Evolutionary conservation across 2,113 vertebrate genomes (phyloP).

Genomic region (Deroptyus accipitrinus): DNA sequence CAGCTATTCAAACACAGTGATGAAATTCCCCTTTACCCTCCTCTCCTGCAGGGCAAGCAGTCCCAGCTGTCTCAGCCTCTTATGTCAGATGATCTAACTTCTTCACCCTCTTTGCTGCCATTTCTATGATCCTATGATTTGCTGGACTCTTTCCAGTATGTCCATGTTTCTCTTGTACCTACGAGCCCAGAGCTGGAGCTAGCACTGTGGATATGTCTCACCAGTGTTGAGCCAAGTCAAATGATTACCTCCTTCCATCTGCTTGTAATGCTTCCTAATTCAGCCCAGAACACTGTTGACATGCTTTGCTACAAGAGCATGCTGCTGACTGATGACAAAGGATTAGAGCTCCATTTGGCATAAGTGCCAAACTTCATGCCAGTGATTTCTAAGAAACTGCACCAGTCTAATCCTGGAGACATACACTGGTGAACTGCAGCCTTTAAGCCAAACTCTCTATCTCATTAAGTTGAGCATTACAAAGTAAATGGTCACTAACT

Average conservation of each 20-base stretch:
- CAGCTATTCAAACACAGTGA: not conserved
- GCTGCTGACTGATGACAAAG: not conserved
- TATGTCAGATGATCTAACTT: not conserved
- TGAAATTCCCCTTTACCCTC: not conserved
- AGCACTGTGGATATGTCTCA: not conserved
- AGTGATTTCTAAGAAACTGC: not conserved
- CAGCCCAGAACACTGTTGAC: not conserved
- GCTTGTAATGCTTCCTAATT: not conserved
- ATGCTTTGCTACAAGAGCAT: not conserved
- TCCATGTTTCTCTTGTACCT: not conserved
- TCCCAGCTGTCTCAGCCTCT: not conserved
- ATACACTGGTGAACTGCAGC: not conserved
- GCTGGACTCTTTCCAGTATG: not conserved
- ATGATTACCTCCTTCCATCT: accelerated
- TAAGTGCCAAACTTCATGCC: not conserved
- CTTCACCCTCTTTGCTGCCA: not conserved
- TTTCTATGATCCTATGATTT: not conserved
- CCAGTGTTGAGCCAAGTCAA: not conserved
- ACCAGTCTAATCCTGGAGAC: not conserved
- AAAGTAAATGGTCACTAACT: not conserved
- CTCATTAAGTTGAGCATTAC: not conserved
- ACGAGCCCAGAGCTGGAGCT: not conserved
- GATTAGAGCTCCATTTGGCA: not conserved
- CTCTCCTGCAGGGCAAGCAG: not conserved
- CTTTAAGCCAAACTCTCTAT: not conserved